phyloP scores from a whole-genome alignment of 2,113 vertebrate species.

The Kryptolebias marmoratus region DNA sequence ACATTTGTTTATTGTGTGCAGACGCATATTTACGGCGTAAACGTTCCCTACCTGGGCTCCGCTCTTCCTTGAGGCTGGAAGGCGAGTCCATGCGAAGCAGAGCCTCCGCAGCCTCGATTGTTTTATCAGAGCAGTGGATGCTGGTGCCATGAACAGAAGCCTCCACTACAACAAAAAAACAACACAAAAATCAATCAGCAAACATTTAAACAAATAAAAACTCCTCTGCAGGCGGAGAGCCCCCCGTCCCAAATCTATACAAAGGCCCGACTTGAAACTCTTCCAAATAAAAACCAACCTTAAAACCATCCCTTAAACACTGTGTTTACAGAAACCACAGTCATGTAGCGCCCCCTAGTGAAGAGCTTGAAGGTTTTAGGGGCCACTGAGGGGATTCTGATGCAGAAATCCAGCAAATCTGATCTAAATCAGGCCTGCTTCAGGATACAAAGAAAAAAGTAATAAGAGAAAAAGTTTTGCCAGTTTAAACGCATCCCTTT shows the following conservation, averaged over 20 bases:
- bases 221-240: too few species aligned
- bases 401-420: not conserved
- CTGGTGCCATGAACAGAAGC: conserved; percentile 92
- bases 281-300: too few species aligned
- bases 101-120: conserved; percentile 97
- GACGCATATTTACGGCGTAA: not conserved
- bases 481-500: too few species aligned
- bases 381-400: not conserved
- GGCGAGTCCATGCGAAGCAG: conserved; percentile 98
- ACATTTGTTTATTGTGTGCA: not conserved
- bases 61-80: conserved; percentile 89
- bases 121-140: conserved; percentile 91
- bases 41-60: conserved; percentile 79
- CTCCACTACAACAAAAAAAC: conserved; percentile 85
- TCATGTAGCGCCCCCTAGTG: conserved; percentile 34
- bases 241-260: too few species aligned
- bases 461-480: too few species aligned
- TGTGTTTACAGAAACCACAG: too few species aligned
- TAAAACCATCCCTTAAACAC: not conserved
- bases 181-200: not conserved
- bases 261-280: too few species aligned
- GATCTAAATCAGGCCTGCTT: not conserved
- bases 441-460: not conserved
- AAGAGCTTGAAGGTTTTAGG: not conserved
- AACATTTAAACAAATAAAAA: not conserved